Base-by-base conservation (phyloP, 2,113 vertebrate species). In the Phyllostomus discolor region DNA sequence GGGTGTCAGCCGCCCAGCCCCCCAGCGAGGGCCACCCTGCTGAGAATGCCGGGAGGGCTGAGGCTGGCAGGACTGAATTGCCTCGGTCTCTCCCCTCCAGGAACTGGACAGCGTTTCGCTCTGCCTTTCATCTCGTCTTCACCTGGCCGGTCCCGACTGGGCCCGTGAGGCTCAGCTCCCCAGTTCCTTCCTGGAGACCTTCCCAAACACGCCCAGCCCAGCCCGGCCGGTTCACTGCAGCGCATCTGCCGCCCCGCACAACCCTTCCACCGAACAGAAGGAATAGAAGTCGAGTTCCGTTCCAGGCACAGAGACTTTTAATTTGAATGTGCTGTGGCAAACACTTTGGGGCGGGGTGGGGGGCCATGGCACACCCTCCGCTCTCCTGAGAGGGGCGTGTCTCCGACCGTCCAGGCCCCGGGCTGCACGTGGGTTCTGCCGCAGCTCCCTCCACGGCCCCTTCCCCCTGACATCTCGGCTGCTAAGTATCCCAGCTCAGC, bases 241-340 rank as follows among this genome's bases (percentile, higher is more conserved):
- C 20, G 62, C 11, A 4, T 24, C 15, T 62, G 26, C 72, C 28
- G 62, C 78, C 48, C 79, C 1, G 5, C 8, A 0, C 38, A 14
- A 3, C 43, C 54, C 54, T 89, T 26, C 48, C 4, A 33, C 5
- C 41, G 57, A 10, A 0, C 2, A 59, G 28, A 76, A 79, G 92
- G 57, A 10, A 0, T 2, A 59, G 28, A 76, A 79, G 92, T 84
- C 94, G 70, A 28, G 35, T 81, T 93, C 85, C 46, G 2, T 19
- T 50, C 26, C 41, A 43, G 46, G 52, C n/a, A 69, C 64, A 41
- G 80, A 83, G 90, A 81, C 87, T 91, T 73, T 95, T 82, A 43
- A 31, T 79, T 78, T 95, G 94, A 91, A 59, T 54, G 5, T 16
- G 15, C 57, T 46, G 69, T 3, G 78, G 46, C 31, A 89, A 66